Evolutionary conservation across 2,113 vertebrate species (phyloP), one percentile per base, ranked within the genome.

Genomic region (Xiphias gladius): DNA sequence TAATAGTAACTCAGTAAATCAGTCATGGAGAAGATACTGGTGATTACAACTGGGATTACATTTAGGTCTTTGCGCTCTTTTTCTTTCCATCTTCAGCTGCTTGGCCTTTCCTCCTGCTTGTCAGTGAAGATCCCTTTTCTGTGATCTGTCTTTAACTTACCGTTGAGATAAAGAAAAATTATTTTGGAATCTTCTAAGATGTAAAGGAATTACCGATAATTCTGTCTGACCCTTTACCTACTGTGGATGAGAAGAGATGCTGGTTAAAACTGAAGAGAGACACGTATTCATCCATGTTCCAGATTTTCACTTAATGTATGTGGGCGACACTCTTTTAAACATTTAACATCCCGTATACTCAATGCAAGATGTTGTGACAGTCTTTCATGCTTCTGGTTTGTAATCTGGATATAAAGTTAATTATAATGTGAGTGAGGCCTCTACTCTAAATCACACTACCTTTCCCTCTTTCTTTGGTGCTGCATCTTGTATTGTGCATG

Each of bases 1-100:
- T 74, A 41, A 35, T n/a, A 76, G 37, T 73, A 61, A 64, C 24
- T 64, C 9, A 54, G 32, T 71, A 54, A 32, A 57, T 85, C 70
- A 68, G 37, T 85, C 70, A 72, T 26, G 6, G 68, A 62, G 28
- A 71, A 69, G 30, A 63, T 48, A 17, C 20, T 19, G 52, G 54
- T 76, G 48, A 74, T 54, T 58, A 43, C 43, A 71, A 26, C 50
- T 41, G 39, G 30, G 24, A 35, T 75, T 71, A 43, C 6, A n/a
- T 81, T 65, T 28, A 68, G 14, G 35, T 24, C 39, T 30, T 70
- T 35, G 41, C 11, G 61, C 24, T 75, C 48, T 14, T 79, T 76
- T 50, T 20, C 39, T 43, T 39, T 75, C 55, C 32, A 59, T 37
- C 70, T 37, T 59, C 28, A 30, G 26, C 26, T 28, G 4, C 57